phyloP scores from a whole-genome alignment of 2,797 vertebrate species.

The Chaetodon trifasciatus region DNA sequence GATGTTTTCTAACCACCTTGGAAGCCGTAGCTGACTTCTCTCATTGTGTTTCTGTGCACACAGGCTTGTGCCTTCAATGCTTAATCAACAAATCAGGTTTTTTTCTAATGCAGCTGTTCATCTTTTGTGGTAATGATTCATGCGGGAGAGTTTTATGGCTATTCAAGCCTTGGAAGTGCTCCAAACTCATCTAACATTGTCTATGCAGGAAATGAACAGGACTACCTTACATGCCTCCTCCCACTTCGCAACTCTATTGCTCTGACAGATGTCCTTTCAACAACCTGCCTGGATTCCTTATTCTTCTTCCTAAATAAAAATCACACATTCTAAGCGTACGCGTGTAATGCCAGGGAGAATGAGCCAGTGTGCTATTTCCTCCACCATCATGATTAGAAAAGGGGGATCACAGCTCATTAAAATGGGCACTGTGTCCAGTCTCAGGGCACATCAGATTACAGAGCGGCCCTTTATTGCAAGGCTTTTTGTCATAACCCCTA shows the following conservation, averaged over 20 bases:
- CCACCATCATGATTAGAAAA: constrained; percentile 66
- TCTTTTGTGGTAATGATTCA: constrained; percentile 24
- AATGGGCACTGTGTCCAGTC: constrained; percentile 69
- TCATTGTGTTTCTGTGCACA: not conserved
- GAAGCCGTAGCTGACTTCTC: not conserved
- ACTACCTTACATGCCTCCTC: constrained; percentile 10
- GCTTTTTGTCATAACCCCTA: constrained; percentile 84
- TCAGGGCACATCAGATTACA: constrained; percentile 82
- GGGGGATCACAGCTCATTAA: constrained; percentile 75
- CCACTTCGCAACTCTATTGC: not conserved
- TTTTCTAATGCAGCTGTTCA: constrained; percentile 1
- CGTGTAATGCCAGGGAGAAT: constrained; percentile 42
- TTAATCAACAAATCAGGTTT: not conserved
- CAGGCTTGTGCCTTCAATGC: not conserved
- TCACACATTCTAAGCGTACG: constrained; percentile 24
- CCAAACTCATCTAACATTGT: constrained; percentile 19
- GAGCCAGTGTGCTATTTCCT: constrained; percentile 61
- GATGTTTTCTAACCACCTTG: not conserved
- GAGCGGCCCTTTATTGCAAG: constrained; percentile 63
- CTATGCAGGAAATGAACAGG: constrained; percentile 13
- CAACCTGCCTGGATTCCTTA: constrained; percentile 17
- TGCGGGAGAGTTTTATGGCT: not conserved
- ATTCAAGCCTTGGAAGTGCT: constrained; percentile 9
- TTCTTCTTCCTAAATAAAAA: constrained; percentile 15
- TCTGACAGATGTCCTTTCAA: constrained; percentile 16